Evolutionary conservation across 2,113 vertebrate genomes (phyloP), one percentile per base, ranked within the genome.

Genomic region (Thunnus thynnus): DNA sequence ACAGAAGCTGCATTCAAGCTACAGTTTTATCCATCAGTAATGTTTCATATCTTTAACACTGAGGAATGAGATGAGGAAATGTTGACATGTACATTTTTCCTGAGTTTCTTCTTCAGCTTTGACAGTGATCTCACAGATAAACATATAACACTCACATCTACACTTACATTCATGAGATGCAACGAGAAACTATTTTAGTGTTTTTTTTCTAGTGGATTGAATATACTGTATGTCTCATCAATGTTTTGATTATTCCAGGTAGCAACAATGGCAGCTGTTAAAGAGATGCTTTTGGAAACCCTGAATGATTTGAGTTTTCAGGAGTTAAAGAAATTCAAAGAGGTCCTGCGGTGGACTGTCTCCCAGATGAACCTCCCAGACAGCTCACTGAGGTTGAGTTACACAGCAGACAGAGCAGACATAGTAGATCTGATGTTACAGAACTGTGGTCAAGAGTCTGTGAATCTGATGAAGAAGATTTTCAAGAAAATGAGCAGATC

Each of bases 221-320:
- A 32, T 41, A 56, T 30, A 30, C 27, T 30, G 27, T 3, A 30
- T 56, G 51, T 22, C 36, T 12, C 8, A 18, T 78, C 4, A 46
- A 44, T 44, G 13, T n/a, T 10, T 47, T 62, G 10, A 58, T 16
- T 27, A 2, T 74, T 56, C 1, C 68, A 85, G 83, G 62, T 72
- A 16, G 72, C 67, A 65, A 22, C 18, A 17, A 50, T 69, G 7
- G 73, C 63, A 46, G 56, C 78, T 51, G 44, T 77, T 67, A 68
- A 20, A 32, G 2, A 57, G 3, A 41, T 57, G 16, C 62, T 82
- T 47, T 30, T 55, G 58, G 51, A 78, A 63, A 82, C 50, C 7
- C 16, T 1, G n/a, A 30, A 52, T 3, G 13, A 8, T 41, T 17
- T 86, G 30, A 64, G 20, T 5, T 0, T 13, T 0, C 2, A 41